Percentiles rank a stretch among this genome's conserved stretches.
These are phyloP conservation scores for Mormyrus hasselquistii DNA, from an alignment of 2,797 vertebrate species.

Conservation along the genomic window DNA sequence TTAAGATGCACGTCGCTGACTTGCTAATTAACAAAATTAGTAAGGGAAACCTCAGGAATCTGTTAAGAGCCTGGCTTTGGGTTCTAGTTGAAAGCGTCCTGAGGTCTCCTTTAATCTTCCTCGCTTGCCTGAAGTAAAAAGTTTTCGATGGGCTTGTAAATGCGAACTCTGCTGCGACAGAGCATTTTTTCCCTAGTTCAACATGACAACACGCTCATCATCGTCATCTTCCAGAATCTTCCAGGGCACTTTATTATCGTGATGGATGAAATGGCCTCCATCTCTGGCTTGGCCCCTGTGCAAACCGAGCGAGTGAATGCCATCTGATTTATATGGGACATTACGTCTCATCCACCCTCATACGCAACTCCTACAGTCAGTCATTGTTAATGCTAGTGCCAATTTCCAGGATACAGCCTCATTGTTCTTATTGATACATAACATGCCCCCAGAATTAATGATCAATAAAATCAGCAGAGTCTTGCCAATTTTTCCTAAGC, in stretches of 20 bases:
- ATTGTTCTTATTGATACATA: neutral
- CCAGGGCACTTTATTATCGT: neutral
- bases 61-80: neutral
- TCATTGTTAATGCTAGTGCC: neutral
- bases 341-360: neutral
- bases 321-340: neutral
- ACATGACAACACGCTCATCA: neutral
- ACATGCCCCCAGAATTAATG: neutral
- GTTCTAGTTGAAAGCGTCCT: neutral
- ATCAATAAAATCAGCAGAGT: neutral
- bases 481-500: neutral
- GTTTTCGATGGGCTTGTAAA: neutral
- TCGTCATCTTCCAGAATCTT: neutral
- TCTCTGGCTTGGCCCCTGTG: neutral
- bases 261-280: neutral
- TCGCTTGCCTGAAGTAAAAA: neutral
- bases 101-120: constrained; percentile 1
- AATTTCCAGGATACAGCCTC: neutral
- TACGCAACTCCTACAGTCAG: neutral
- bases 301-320: neutral
- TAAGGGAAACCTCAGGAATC: neutral
- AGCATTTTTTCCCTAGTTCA: neutral
- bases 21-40: constrained; percentile 13
- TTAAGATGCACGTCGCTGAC: neutral
- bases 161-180: neutral